Percentiles rank a stretch among this genome's conserved stretches.
phyloP scores from a whole-genome alignment of 1,140 invertebrate genomes.

The Pararge aegeria region DNA sequence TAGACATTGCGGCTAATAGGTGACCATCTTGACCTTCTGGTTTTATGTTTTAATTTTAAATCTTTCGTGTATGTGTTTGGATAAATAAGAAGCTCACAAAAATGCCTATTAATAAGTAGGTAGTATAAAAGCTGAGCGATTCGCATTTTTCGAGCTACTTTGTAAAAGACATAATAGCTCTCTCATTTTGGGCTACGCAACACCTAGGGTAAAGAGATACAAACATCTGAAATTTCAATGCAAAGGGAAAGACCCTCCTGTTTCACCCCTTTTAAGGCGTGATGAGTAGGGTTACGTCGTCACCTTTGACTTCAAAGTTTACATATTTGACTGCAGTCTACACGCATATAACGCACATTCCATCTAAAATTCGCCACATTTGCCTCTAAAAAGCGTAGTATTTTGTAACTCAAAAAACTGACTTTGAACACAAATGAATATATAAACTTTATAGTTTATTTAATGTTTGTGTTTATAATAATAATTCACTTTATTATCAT shows the following conservation, averaged over 20 bases:
- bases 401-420: not conserved
- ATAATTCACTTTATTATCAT: too few species aligned
- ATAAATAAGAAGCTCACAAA: too few species aligned
- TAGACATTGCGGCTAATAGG: too few species aligned
- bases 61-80: too few species aligned
- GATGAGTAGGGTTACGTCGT: constrained; percentile 23
- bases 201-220: not conserved
- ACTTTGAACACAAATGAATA: too few species aligned
- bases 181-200: constrained; percentile 10
- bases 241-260: constrained; percentile 15
- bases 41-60: too few species aligned
- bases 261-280: constrained; percentile 25
- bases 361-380: not conserved
- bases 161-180: not conserved
- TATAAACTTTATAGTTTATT: too few species aligned
- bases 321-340: constrained; percentile 29
- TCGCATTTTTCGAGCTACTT: constrained; percentile 4
- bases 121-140: not conserved
- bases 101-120: too few species aligned
- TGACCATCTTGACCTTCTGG: too few species aligned
- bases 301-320: constrained; percentile 34
- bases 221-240: constrained; percentile 7
- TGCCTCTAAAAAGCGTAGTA: not conserved
- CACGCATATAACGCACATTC: constrained; percentile 9
- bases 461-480: too few species aligned